Evolutionary conservation across 2,113 vertebrate species (phyloP).

Genomic region (Grammomys dolichurus): DNA sequence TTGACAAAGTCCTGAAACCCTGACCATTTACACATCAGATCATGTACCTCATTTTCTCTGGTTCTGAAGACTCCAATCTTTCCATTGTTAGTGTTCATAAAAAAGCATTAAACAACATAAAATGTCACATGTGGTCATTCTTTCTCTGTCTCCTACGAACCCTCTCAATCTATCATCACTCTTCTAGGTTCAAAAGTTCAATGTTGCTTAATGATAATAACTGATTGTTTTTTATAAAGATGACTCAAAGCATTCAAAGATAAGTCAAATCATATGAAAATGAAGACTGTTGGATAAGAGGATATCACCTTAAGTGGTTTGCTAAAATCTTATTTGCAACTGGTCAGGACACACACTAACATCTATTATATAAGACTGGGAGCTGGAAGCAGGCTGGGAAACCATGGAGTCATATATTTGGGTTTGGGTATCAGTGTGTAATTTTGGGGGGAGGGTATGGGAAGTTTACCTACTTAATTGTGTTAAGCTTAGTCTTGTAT

Average conservation of each 20-base stretch:
- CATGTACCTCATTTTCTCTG: conserved; percentile 41
- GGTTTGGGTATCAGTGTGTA: neutral
- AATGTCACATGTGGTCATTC: neutral
- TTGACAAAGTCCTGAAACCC: neutral
- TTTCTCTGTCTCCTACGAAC: neutral
- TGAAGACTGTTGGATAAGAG: conserved; percentile 1
- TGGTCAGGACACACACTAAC: neutral
- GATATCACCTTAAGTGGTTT: neutral
- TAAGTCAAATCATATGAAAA: conserved; percentile 52
- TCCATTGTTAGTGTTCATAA: conserved; percentile 4
- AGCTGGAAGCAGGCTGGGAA: neutral
- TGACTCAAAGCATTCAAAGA: conserved; percentile 31
- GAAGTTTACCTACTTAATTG: conserved; percentile 64
- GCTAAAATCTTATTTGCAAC: conserved; percentile 47
- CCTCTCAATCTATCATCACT: neutral
- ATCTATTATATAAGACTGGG: neutral
- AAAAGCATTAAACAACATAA: neutral
- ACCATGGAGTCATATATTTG: neutral
- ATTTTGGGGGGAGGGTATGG: neutral
- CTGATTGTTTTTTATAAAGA: conserved; percentile 15
- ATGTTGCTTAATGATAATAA: conserved; percentile 15
- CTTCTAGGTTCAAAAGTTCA: conserved; percentile 53
- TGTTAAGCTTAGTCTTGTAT: conserved; percentile 50
- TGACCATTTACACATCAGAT: neutral
- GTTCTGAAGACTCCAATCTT: conserved; percentile 1